Evolutionary conservation across 2,888 invertebrate species (phyloP), one percentile per base, ranked within the genome.

Genomic region (Polietes domitor): DNA sequence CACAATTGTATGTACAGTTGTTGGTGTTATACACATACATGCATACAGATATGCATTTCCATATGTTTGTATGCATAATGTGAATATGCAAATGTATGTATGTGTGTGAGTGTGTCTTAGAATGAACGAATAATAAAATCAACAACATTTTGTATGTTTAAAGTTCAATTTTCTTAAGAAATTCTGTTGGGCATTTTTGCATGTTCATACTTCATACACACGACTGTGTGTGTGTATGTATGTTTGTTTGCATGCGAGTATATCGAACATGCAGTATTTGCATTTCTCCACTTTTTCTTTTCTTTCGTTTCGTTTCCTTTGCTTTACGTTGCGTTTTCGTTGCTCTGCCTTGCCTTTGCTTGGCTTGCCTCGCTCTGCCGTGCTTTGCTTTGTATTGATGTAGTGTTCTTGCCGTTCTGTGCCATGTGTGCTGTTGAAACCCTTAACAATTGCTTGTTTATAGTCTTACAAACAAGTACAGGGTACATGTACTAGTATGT

Each of bases 391-490:
- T 53, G 53, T 53, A 53, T 53, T 53, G 53, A 53, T 53, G 53
- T 53, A 19, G 53, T 53, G 53, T 21, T 6, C 21, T 53, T 21
- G 1, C 53, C 1, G 12, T 37, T 37, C 9, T 37, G 37, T 9
- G 1, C 37, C 1, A 12, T 37, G 37, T 37, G 15, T 63, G 65
- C 73, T 74, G 73, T 70, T 71, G 75, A 75, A 80, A 80, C 63
- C 47, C 71, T 72, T 73, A 75, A 75, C 71, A 83, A 80, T 83
- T 83, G 83, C 72, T 80, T 83, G 71, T 77, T 83, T 77, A 80
- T 65, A 65, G 74, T 75, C 63, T 80, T 80, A 65, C 41, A 83
- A 80, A 71, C 80, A 73, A 76, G 47, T 77, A 83, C 65, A 76
- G 76, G 58, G 68, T 50, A 32, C 17, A 47, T 26, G 28, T 71